Base-by-base conservation (phyloP, 2,113 vertebrate species). In the Ptychochromis oligacanthus region DNA sequence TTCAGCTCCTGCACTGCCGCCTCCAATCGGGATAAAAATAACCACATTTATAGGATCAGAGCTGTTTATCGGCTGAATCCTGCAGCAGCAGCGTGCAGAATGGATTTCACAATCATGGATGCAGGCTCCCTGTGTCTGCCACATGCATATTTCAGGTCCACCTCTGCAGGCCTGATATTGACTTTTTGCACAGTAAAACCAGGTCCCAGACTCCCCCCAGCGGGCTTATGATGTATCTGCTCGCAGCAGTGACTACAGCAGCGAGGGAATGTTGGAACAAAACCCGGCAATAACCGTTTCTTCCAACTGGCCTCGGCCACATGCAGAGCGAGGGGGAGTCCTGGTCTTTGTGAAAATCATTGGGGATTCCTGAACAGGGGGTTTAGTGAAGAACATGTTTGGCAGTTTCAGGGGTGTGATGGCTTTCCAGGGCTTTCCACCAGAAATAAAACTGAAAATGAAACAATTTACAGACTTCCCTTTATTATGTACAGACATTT, bases 171-270 rank as follows among this genome's bases (percentile, higher is more conserved):
- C 2, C 46, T n/a, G 43, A 0, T 2, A 49, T 28, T 14, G 46
- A 13, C 65, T 20, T 8, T 70, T 26, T 31, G 26, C 67, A 6
- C 11, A 31, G 34, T 31, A 0, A 55, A n/a, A 55, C 20, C 52
- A 8, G 79, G 77, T 60, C 49, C 67, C 18, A 22, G 59, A 4
- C 75, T 79, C 87, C 77, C 85, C n/a, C 70, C 22, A 11, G 72
- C 8, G 87, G 77, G 31, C 12, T 2, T 4, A 5, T 2, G 1
- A 4, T 2, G 52, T 1, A 24, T 3, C 26, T 72, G 77, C 67
- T n/a, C 17, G 31, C 74, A 79, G 77, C 34, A 3, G 18, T 20
- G 82, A 34, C 78, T 78, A 38, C 58, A 7, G 15, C 36, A 31
- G 65, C 28, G 65, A 40, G 56, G n/a, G 56, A 79, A 38, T 5